These are phyloP conservation scores for Todiramphus saurophagus DNA, from an alignment of 2,113 vertebrate species.

Conservation along the genomic window DNA sequence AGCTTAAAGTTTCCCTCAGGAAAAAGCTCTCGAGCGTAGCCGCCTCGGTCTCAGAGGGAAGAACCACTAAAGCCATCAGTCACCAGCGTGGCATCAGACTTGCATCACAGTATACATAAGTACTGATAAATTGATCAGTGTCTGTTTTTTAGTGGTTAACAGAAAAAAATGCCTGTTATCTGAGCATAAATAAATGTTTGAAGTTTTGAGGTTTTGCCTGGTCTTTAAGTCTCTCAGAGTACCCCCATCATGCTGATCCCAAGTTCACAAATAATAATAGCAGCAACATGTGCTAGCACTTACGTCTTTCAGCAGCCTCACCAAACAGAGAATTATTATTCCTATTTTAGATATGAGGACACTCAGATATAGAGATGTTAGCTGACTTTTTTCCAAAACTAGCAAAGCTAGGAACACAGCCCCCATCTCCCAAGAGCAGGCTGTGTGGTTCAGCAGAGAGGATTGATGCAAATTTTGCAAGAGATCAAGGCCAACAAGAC, in stretches of 20 bases:
- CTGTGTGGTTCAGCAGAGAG: not conserved
- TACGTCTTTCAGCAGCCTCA: not conserved
- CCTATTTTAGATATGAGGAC: not conserved
- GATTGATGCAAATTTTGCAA: not conserved
- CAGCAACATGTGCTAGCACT: not conserved
- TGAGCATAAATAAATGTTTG: not conserved
- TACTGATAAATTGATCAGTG: not conserved
- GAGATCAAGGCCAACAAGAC: not conserved
- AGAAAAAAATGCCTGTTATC: not conserved
- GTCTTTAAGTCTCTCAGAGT: not conserved
- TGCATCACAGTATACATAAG: rapidly evolving
- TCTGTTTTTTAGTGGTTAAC: not conserved
- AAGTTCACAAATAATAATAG: not conserved
- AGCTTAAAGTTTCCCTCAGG: not conserved
- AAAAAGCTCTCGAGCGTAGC: not conserved
- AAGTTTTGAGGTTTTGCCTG: not conserved
- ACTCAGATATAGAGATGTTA: not conserved
- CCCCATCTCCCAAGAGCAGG: not conserved
- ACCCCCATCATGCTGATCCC: not conserved
- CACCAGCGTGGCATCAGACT: not conserved
- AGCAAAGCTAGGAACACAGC: not conserved
- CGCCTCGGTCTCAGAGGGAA: not conserved
- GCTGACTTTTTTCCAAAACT: not conserved
- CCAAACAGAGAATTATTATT: not conserved
- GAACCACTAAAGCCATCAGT: not conserved